These are phyloP conservation scores for Champsocephalus esox DNA, from an alignment of 2,797 vertebrate species.

Conservation along the genomic window DNA sequence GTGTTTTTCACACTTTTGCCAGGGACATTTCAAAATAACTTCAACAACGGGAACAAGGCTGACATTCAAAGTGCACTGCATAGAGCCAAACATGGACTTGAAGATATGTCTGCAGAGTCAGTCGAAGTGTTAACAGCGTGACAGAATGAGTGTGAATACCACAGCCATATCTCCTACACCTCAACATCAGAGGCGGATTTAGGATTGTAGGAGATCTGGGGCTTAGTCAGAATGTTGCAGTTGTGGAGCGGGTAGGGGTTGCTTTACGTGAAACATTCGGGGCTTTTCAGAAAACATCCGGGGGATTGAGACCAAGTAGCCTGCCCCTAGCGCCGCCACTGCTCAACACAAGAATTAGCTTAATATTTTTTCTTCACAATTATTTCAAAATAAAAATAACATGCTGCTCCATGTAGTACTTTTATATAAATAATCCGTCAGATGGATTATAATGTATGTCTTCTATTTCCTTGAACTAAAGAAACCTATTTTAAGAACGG, in stretches of 20 bases:
- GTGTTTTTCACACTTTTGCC: neutral
- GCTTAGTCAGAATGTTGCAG: no score
- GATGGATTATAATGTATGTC: neutral
- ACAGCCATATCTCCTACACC: slow-evolving; percentile 44
- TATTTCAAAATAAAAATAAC: neutral
- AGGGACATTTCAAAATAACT: slow-evolving; percentile 17
- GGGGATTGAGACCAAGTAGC: no score
- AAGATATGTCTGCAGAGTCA: slow-evolving; percentile 40
- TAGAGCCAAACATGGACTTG: slow-evolving; percentile 55
- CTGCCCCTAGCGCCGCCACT: no score
- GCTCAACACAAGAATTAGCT: slow-evolving; percentile 10
- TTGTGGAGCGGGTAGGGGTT: no score
- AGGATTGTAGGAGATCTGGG: no score
- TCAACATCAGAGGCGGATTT: neutral
- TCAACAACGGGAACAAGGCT: slow-evolving; percentile 23
- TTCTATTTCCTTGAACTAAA: neutral
- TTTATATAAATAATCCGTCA: neutral
- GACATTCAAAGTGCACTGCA: slow-evolving; percentile 41
- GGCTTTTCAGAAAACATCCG: no score
- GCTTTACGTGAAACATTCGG: no score
- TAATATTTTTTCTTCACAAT: neutral
- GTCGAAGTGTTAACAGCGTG: slow-evolving; percentile 59
- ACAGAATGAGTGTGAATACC: slow-evolving; percentile 59
- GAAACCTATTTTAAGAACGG: slow-evolving; percentile 2
- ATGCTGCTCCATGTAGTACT: neutral